Conservation (phyloP, 2,113 vertebrate genomes). For the Damaliscus lunatus region DNA sequence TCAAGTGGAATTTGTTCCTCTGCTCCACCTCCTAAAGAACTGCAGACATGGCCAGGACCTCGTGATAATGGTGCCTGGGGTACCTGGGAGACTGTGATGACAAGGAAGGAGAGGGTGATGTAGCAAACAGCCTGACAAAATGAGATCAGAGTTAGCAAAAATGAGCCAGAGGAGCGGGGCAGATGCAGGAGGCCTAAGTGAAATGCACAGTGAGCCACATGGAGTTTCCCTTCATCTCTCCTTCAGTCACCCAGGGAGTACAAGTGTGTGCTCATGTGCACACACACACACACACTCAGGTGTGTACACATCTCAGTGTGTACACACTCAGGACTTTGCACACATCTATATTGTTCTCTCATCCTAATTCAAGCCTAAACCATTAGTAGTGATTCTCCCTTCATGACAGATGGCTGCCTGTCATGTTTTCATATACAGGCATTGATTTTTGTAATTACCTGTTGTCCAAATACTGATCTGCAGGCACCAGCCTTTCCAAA, state of each 20-base stretch:
- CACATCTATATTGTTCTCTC: not conserved
- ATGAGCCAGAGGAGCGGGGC: not conserved
- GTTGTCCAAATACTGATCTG: slow-evolving; percentile 71
- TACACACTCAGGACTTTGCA: not conserved
- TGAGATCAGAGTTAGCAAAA: not conserved
- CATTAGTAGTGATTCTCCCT: not conserved
- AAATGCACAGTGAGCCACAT: not conserved
- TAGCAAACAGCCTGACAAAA: not conserved
- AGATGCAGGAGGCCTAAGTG: not conserved
- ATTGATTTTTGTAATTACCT: slow-evolving; percentile 72
- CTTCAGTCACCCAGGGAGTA: fast-evolving
- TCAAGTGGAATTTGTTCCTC: not conserved
- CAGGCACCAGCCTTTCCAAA: slow-evolving; percentile 52
- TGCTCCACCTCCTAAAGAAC: not conserved
- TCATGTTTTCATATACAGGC: slow-evolving; percentile 56
- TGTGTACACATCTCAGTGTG: not conserved
- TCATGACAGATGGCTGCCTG: slow-evolving; percentile 53
- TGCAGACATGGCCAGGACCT: not conserved
- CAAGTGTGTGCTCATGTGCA: fast-evolving
- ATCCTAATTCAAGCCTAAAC: not conserved
- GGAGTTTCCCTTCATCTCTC: not conserved
- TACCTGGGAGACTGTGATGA: not conserved
- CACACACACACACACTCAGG: fast-evolving
- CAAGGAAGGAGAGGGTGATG: not conserved
- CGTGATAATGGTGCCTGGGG: too few relatives aligned